Base-by-base conservation (phyloP, 2,888 invertebrate species). In the Athrips mouffetella region DNA sequence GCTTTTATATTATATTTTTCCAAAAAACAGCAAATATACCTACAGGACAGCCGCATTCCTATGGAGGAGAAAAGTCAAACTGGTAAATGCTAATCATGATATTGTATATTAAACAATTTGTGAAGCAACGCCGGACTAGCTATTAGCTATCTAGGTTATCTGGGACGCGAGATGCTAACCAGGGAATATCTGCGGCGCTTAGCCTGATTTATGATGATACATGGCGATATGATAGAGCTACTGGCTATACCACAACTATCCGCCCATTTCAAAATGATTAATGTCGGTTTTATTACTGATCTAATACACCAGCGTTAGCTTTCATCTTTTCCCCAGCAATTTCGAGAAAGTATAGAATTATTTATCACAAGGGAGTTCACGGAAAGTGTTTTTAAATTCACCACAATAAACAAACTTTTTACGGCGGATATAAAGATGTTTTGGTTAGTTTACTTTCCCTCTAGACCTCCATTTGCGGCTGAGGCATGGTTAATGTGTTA, bases 181-280 rank as follows among this genome's bases (percentile, higher is more conserved):
- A 30, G n/a, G 11, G n/a, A 11, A 30, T 30, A 30, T 30, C 30
- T n/a, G n/a, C n/a, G n/a, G n/a, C 30, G 30, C 30, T 30, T 11
- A 40, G 25, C 40, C 15, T 40, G 40, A 40, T 40, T 40, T 40
- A 40, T 21, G 40, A 40, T 40, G 40, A 40, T 40, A 7, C 25
- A 40, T 40, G 11, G 40, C 40, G 40, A 40, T 40, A 40, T 40
- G 40, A 40, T 40, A 13, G 40, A 25, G 15, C 33, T 16, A 4
- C 30, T n/a, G 30, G 30, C 30, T n/a, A n/a, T n/a, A n/a, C 30
- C 6, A 11, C 11, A n/a, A n/a, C 30, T n/a, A 30, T n/a, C 30
- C 30, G n/a, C 30, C 30, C 30, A 30, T 30, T 30, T 11, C 10
- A 30, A 1, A n/a, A 30, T 30, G 30, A 30, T 30, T 30, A 30